phyloP scores from a whole-genome alignment of 2,797 vertebrate genomes.

The Rhodeus uyekii region DNA sequence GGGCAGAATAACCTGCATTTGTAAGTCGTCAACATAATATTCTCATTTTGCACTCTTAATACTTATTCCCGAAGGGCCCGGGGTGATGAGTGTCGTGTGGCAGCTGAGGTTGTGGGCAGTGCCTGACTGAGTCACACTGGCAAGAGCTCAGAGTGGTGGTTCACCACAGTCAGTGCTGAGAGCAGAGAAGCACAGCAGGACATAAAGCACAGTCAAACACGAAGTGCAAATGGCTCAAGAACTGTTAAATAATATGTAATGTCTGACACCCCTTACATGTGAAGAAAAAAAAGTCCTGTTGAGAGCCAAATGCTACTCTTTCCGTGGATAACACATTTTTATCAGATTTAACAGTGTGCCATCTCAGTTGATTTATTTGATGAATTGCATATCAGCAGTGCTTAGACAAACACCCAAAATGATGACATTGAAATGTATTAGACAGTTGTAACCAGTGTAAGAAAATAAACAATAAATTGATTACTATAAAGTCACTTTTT shows the following conservation, averaged over 20 bases:
- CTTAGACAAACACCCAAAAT: not conserved
- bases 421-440: too few relatives aligned
- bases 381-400: not conserved
- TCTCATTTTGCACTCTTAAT: not conserved
- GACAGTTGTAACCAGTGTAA: not conserved
- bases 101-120: slow-evolving; percentile 27
- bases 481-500: not conserved
- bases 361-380: not conserved
- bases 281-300: slow-evolving; percentile 37
- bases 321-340: not conserved
- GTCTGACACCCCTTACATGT: slow-evolving; percentile 58
- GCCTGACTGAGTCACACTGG: slow-evolving; percentile 18
- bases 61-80: not conserved
- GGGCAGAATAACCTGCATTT: slow-evolving; percentile 35
- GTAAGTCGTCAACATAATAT: slow-evolving; percentile 54
- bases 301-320: slow-evolving; percentile 59
- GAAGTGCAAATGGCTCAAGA: slow-evolving; percentile 60
- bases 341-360: not conserved
- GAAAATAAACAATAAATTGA: not conserved
- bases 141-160: slow-evolving; percentile 5
- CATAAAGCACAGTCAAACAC: slow-evolving; percentile 47
- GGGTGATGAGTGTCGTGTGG: slow-evolving; percentile 29
- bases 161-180: slow-evolving; percentile 48
- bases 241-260: slow-evolving; percentile 68
- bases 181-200: slow-evolving; percentile 44